phyloP scores from a whole-genome alignment of 2,113 vertebrate species.

The Psammodynastes pulverulentus region DNA sequence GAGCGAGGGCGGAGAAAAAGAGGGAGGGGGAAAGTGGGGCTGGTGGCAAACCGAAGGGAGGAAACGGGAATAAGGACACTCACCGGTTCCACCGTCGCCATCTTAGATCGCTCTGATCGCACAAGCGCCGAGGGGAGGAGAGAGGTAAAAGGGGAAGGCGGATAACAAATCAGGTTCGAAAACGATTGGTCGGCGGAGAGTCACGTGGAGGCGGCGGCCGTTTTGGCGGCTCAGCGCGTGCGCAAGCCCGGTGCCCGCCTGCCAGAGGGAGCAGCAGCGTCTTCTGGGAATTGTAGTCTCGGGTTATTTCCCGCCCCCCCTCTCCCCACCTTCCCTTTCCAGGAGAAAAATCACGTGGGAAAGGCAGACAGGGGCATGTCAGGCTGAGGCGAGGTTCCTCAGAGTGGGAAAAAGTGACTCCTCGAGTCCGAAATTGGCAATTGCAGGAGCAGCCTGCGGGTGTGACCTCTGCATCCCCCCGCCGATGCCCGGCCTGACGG shows the following conservation, averaged over 20 bases:
- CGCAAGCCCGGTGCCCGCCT: conserved; percentile 11
- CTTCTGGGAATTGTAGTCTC: conserved; percentile 69
- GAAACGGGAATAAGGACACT: conserved; percentile 68
- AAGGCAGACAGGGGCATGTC: conserved; percentile 24
- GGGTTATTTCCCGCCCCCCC: neutral
- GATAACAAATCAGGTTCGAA: conserved; percentile 62
- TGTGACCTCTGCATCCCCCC: neutral
- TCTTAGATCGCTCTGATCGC: conserved; percentile 80
- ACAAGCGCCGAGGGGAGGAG: conserved; percentile 69
- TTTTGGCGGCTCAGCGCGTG: conserved; percentile 53
- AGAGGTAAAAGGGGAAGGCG: conserved; percentile 61
- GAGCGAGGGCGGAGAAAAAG: neutral
- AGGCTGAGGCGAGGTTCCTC: neutral
- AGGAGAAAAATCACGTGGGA: neutral
- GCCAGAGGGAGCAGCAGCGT: conserved; percentile 13
- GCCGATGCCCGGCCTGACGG: neutral
- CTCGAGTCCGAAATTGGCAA: neutral
- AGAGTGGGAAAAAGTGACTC: neutral
- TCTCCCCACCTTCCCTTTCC: neutral
- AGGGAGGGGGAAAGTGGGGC: neutral
- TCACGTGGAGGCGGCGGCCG: conserved; percentile 66
- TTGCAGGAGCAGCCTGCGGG: neutral
- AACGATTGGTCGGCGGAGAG: conserved; percentile 68
- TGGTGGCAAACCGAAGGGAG: neutral
- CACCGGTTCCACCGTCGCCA: conserved; percentile 94